Conservation (phyloP, 2,888 invertebrate species). For the Anagyrus pseudococci region DNA sequence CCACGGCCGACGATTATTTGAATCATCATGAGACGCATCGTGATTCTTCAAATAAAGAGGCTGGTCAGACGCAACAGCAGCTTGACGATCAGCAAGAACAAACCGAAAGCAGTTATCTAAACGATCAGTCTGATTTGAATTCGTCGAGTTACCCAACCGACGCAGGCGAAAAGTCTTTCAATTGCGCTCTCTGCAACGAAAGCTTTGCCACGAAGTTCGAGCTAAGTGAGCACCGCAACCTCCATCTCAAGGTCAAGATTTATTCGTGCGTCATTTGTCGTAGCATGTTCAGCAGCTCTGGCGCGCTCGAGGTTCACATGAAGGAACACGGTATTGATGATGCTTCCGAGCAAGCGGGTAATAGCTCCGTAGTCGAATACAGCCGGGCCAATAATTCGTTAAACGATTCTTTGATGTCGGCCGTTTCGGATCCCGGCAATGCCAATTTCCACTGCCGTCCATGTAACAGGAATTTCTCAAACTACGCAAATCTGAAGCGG, state of each 20-base stretch:
- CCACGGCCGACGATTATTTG: slow-evolving; percentile 64
- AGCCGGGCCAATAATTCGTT: slow-evolving; percentile 26
- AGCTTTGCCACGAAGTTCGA: slow-evolving; percentile 69
- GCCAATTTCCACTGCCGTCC: slow-evolving; percentile 61
- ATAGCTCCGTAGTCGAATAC: slow-evolving; percentile 45
- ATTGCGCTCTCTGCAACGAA: slow-evolving; percentile 71
- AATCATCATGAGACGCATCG: slow-evolving; percentile 58
- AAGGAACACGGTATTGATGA: slow-evolving; percentile 55
- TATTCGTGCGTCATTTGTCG: slow-evolving; percentile 69
- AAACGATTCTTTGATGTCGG: slow-evolving; percentile 29
- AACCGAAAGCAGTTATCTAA: too few species aligned
- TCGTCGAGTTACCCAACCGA: slow-evolving; percentile 13
- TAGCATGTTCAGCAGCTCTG: slow-evolving; percentile 70
- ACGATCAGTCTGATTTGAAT: slow-evolving; percentile 11
- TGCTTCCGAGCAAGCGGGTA: slow-evolving; percentile 44
- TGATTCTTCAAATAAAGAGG: background rate
- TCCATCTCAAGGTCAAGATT: slow-evolving; percentile 71
- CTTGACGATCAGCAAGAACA: background rate
- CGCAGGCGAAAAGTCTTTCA: slow-evolving; percentile 41
- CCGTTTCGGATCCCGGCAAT: slow-evolving; percentile 46
- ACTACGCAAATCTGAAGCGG: slow-evolving; percentile 51
- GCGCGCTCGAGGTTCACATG: slow-evolving; percentile 58
- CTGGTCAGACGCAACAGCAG: background rate
- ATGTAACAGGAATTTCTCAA: slow-evolving; percentile 68
- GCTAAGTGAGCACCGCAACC: slow-evolving; percentile 71